A percentile compares a stretch with the other conserved stretches of the same genome.
These are phyloP conservation scores for Rhamnusium bicolor DNA, from an alignment of 2,888 invertebrate genomes.

Conservation along the genomic window DNA sequence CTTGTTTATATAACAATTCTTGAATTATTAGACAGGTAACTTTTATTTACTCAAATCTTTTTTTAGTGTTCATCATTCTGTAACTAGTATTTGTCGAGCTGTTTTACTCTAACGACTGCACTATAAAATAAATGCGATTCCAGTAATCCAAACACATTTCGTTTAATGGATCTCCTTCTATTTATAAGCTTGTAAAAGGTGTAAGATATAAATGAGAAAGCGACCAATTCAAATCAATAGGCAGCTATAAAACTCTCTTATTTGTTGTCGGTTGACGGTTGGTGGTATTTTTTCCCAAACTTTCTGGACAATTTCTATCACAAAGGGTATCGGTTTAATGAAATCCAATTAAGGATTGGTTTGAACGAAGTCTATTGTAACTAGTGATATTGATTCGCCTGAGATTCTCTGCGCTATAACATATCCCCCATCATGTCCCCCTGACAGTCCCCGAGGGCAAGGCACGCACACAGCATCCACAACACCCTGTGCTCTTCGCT, in stretches of 20 bases:
- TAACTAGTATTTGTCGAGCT: neutral
- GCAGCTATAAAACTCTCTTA: conserved; percentile 19
- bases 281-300: conserved; percentile 36
- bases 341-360: conserved; percentile 54
- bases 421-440: conserved; percentile 47
- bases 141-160: neutral
- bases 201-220: conserved; percentile 10
- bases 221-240: conserved; percentile 27
- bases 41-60: no score
- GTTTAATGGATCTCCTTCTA: neutral
- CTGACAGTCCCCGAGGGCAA: conserved; percentile 47
- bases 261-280: conserved; percentile 17
- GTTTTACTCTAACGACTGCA: neutral
- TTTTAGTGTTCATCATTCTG: neutral
- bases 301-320: conserved; percentile 48
- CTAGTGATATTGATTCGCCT: conserved; percentile 55
- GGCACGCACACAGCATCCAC: conserved; percentile 56
- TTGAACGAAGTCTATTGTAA: conserved; percentile 53
- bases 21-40: no score
- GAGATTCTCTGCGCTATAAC: conserved; percentile 49
- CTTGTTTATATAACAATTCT: no score
- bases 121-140: neutral
- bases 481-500: conserved; percentile 44
- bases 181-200: conserved; percentile 12
- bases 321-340: conserved; percentile 53